These are phyloP conservation scores for Lichenostomus cassidix DNA, from an alignment of 2,113 vertebrate genomes.

Conservation along the genomic window DNA sequence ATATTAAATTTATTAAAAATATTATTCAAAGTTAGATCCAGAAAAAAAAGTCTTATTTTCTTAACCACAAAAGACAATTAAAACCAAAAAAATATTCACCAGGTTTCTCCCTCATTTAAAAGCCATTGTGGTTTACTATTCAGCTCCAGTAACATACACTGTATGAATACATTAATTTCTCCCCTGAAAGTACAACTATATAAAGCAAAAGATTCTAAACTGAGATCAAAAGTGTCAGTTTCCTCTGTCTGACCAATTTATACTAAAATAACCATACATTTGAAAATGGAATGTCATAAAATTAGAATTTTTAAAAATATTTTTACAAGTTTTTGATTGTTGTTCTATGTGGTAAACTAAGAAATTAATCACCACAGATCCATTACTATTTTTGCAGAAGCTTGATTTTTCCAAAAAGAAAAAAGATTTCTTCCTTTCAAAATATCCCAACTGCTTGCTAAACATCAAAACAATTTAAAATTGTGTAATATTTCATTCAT, in stretches of 20 bases:
- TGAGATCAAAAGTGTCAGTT: not conserved
- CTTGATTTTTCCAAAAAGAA: not conserved
- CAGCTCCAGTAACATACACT: not conserved
- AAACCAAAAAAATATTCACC: accelerated
- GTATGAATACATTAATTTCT: not conserved
- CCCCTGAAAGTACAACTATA: not conserved
- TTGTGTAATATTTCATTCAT: not conserved
- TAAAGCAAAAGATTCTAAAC: not conserved
- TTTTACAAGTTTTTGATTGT: not conserved
- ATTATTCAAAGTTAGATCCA: not conserved
- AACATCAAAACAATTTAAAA: not conserved
- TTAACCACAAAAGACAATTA: not conserved
- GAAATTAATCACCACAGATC: not conserved
- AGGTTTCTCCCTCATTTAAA: not conserved
- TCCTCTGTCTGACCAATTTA: not conserved
- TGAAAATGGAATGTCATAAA: not conserved
- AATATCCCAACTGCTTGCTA: not conserved
- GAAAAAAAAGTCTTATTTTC: not conserved
- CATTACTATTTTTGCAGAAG: not conserved
- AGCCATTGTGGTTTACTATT: accelerated
- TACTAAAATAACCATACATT: not conserved
- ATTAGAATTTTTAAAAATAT: not conserved
- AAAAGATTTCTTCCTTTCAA: not conserved
- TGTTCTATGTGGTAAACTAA: not conserved
- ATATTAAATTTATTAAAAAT: not conserved